Conservation (phyloP, 1,140 invertebrate species). For the Oncopeltus fasciatus region DNA sequence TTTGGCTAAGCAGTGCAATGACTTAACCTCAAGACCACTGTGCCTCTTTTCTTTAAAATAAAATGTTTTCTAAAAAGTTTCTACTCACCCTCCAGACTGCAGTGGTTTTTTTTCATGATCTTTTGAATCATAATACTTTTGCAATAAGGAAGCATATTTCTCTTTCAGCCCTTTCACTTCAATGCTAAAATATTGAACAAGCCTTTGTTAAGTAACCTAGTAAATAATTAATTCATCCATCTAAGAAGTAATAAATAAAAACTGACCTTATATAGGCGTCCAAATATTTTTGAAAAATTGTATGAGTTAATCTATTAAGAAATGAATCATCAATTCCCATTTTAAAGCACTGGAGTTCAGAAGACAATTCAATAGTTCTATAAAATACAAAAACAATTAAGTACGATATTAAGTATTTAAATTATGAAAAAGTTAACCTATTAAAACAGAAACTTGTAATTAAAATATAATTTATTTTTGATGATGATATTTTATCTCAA, state of each 20-base stretch:
- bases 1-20: no score
- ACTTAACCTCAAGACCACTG: no score
- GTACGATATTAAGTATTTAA: no score
- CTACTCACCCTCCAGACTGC: constrained; percentile 44
- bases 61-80: background rate
- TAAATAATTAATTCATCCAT: no score
- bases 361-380: constrained; percentile 56
- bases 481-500: no score
- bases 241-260: background rate
- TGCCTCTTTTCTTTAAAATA: no score
- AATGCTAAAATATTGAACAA: constrained; percentile 38
- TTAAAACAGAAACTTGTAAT: no score
- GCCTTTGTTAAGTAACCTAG: background rate
- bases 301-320: constrained; percentile 62
- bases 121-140: constrained; percentile 82
- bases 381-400: no score
- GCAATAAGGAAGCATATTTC: constrained; percentile 54
- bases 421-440: no score
- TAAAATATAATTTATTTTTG: no score
- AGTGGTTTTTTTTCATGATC: constrained; percentile 88
- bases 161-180: constrained; percentile 66
- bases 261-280: constrained; percentile 58
- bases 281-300: constrained; percentile 69
- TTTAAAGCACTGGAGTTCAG: constrained; percentile 55
- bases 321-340: constrained; percentile 68